Evolutionary conservation across 2,888 invertebrate species (phyloP), one percentile per base, ranked within the genome.

Genomic region (Drosophila longiperda): DNA sequence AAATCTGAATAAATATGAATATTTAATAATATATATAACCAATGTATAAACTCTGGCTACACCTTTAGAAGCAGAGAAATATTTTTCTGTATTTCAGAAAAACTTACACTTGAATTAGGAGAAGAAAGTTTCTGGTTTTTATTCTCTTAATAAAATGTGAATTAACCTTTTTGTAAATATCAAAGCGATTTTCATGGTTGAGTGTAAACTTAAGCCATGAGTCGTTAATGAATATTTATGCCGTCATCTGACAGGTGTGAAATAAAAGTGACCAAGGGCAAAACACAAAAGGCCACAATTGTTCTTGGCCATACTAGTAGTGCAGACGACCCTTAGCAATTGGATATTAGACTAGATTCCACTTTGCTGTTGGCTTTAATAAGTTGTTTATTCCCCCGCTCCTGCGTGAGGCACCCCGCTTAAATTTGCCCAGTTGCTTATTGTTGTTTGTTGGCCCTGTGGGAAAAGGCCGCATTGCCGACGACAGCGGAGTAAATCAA

Each of bases 361-460:
- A 65, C 63, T 61, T 60, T 50, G 50, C 62, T 42, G 40, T 58
- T 49, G 32, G 54, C 62, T 42, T 48, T 60, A 52, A 68, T 73
- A 73, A 66, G 59, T 45, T 73, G 59, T 38, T 66, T 59, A 50
- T 15, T 23, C 8, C 0, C 45, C 45, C 23, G 45, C 45, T 45
- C 26, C 48, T 40, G 48, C 34, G 23, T 26, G 17, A 2, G 20
- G 12, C 33, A 8, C n/a, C 17, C 55, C 62, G 42, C 61, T 64
- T 67, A 34, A 48, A 58, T 33, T 75, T 29, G 26, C 34, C 50
- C 48, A 45, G 23, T 40, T 8, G 63, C 61, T 80, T 66, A 87
- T 87, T 87, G 87, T 87, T 83, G 87, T 87, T 87, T 87, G 86
- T 87, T 78, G 82, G 75, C 59, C 87, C 85, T 63, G 40, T 80